Evolutionary conservation across 1,140 invertebrate genomes (phyloP), one percentile per base, ranked within the genome.

Genomic region (Marisa cornuarietis): DNA sequence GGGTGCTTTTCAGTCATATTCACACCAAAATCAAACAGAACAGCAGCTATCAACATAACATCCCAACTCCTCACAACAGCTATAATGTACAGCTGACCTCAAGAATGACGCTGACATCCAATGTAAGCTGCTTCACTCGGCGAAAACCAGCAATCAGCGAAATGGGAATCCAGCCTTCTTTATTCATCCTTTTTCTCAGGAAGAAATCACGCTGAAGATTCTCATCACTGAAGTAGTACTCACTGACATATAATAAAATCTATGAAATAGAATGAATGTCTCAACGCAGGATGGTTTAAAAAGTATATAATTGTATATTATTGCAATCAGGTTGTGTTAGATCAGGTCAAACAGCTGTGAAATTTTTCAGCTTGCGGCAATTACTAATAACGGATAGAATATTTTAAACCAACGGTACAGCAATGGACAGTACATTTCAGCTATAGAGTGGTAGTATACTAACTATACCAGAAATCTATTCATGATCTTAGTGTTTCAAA

Each of bases 141-240:
- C 97, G 96, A 92, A 99, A 99, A 24, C 96, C 97, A 52, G 97
- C 97, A 73, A 99, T 98, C 66, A 99, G 92, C 80, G 95, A 95
- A 31, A 99, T 94, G 14, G 97, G 96, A 75, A 99, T 94, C 89
- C 94, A 99, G 75, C 98, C 98, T 87, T 98, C 94, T 22, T 94
- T 87, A 87, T 97, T 95, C 98, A 99, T 99, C 93, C 98, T 98
- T 81, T 97, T 94, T 76, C 98, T 94, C 83, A 99, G 93, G 92
- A 98, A 99, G 91, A 99, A 97, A 90, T 99, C 98, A 86, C 96
- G 94, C 84, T 95, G 94, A 74, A 99, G 92, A 92, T 99, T 99
- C 86, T 99, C 97, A 86, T 96, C 95, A 89, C 97, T 98, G 92
- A 99, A 99, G 93, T 99, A 99, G 92, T 99, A 99, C 92, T 99